These are phyloP conservation scores for Propsilocerus akamusi DNA, from an alignment of 1,140 invertebrate genomes.

Conservation along the genomic window DNA sequence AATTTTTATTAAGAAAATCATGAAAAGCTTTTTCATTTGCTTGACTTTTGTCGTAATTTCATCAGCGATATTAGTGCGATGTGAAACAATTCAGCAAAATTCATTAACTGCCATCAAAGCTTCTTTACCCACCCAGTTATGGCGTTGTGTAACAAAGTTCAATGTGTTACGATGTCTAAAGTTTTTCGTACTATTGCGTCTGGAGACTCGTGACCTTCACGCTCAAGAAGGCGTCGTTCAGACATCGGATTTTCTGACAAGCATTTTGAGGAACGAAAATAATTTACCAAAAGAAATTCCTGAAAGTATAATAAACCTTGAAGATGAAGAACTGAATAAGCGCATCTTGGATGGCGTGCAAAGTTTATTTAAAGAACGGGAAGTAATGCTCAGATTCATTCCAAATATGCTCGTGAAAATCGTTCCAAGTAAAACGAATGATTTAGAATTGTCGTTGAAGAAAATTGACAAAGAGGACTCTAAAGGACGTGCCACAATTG, in stretches of 20 bases:
- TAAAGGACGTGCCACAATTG: neutral
- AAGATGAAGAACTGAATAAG: slow-evolving; percentile 19
- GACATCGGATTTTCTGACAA: slow-evolving; percentile 20
- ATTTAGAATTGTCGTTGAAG: slow-evolving; percentile 18
- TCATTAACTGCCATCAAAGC: too few relatives aligned
- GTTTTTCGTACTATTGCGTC: slow-evolving; percentile 19
- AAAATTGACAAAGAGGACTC: slow-evolving; percentile 5
- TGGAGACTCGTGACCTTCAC: slow-evolving; percentile 12
- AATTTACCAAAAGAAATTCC: slow-evolving; percentile 10
- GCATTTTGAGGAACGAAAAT: slow-evolving; percentile 16
- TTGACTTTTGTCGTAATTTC: too few relatives aligned
- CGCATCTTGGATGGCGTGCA: slow-evolving; percentile 17
- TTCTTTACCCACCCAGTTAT: slow-evolving; percentile 20
- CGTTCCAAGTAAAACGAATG: slow-evolving; percentile 21
- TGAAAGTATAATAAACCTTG: slow-evolving; percentile 9
- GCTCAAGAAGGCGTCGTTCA: slow-evolving; percentile 14
- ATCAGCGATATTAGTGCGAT: too few relatives aligned
- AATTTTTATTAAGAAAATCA: too few relatives aligned
- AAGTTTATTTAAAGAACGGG: slow-evolving; percentile 20
- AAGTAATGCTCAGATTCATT: slow-evolving; percentile 21
- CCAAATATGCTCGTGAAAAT: slow-evolving; percentile 20
- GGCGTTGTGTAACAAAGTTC: slow-evolving; percentile 16
- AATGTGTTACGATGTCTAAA: slow-evolving; percentile 21
- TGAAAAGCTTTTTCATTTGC: too few relatives aligned
- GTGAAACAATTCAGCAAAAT: too few relatives aligned